Conservation (phyloP, 2,113 vertebrate species). For the Machaerirhynchus nigripectus region DNA sequence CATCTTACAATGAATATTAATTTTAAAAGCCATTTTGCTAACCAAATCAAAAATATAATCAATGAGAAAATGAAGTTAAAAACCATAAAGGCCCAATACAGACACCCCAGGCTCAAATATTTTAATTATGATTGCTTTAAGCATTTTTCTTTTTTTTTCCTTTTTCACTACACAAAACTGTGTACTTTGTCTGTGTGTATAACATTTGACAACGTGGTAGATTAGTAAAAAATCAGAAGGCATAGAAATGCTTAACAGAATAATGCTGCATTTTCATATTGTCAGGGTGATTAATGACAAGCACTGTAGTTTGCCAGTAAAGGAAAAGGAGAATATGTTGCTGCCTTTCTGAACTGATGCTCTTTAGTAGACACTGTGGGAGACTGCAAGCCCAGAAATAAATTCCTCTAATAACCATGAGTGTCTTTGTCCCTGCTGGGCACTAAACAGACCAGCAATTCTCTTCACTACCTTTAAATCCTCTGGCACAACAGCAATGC, state of each 20-base stretch:
- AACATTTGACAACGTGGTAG: background rate
- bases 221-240: background rate
- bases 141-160: background rate
- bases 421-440: background rate
- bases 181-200: background rate
- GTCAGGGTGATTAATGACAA: background rate
- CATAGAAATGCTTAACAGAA: background rate
- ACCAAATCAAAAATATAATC: background rate
- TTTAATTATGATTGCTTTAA: background rate
- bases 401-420: slow-evolving; percentile 13
- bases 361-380: background rate
- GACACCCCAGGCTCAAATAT: background rate
- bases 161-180: background rate
- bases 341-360: background rate
- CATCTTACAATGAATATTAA: background rate
- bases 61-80: background rate
- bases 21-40: background rate
- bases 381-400: slow-evolving; percentile 11
- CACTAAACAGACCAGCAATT: background rate
- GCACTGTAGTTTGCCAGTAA: background rate
- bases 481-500: background rate
- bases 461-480: background rate
- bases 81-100: background rate
- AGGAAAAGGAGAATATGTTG: background rate
- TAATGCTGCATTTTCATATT: background rate